Evolutionary conservation across 2,888 invertebrate species (phyloP).

Genomic region (Masnerella sp.): DNA sequence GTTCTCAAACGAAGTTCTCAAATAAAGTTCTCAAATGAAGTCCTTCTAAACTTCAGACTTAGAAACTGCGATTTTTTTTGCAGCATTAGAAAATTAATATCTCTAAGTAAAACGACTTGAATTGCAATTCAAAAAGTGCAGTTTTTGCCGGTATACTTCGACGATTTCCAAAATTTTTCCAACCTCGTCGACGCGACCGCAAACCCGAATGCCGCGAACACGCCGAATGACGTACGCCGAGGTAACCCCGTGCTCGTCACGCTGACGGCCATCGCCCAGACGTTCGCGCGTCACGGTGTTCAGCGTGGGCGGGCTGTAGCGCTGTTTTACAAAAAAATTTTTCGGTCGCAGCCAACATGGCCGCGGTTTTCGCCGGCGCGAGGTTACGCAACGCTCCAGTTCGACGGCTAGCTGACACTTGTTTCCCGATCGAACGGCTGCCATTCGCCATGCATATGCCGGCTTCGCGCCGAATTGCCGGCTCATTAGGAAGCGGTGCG

Average conservation of each 20-base stretch:
- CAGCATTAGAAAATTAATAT: no score
- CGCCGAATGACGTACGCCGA: slow-evolving; percentile 74
- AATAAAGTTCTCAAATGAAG: no score
- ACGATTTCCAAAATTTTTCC: no score
- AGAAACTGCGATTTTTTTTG: no score
- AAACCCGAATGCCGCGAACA: slow-evolving; percentile 57
- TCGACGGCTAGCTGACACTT: slow-evolving; percentile 41
- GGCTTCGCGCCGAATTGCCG: slow-evolving; percentile 22
- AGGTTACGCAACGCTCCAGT: slow-evolving; percentile 45
- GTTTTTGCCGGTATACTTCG: no score
- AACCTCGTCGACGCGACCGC: no score
- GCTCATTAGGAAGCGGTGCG: slow-evolving; percentile 8
- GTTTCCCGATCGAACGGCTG: slow-evolving; percentile 42
- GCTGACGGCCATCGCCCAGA: slow-evolving; percentile 76
- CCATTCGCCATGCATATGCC: slow-evolving; percentile 46
- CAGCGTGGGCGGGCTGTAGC: slow-evolving; percentile 74
- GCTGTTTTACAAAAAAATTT: slow-evolving; percentile 64
- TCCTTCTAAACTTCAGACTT: no score
- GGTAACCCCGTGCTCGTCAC: slow-evolving; percentile 76
- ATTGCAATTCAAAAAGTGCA: no score
- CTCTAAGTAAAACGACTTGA: no score
- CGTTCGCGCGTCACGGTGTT: slow-evolving; percentile 69
- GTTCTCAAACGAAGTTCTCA: no score
- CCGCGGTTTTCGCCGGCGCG: slow-evolving; percentile 3
- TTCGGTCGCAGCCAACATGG: slow-evolving; percentile 50